Evolutionary conservation across 2,113 vertebrate genomes (phyloP).

Genomic region (Telmatochromis brachygnathus): DNA sequence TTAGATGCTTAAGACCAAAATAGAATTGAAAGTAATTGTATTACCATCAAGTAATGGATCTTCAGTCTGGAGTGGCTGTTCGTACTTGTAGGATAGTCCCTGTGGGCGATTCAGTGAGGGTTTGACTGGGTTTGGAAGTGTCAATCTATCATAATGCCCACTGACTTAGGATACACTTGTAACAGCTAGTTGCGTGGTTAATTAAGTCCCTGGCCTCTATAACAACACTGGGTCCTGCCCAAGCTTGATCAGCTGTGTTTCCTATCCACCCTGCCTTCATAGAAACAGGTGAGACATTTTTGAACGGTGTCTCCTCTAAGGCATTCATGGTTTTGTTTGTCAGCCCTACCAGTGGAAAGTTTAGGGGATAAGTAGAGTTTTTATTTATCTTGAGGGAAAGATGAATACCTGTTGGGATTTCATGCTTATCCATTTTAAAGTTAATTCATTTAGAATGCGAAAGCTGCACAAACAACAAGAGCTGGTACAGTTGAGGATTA

Average conservation of each 20-base stretch:
- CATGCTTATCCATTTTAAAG: background rate
- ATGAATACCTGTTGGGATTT: background rate
- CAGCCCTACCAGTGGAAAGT: background rate
- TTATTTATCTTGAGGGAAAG: background rate
- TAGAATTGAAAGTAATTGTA: slow-evolving; percentile 6
- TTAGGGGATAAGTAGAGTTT: background rate
- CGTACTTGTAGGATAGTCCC: slow-evolving; percentile 24
- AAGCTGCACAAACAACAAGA: background rate
- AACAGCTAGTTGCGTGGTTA: background rate
- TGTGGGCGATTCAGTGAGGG: slow-evolving; percentile 1
- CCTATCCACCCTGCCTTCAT: background rate
- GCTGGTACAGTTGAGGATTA: background rate
- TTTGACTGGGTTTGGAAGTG: slow-evolving; percentile 15
- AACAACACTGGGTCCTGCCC: slow-evolving; percentile 15
- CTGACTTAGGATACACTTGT: slow-evolving; percentile 13
- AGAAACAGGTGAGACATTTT: background rate
- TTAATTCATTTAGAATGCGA: background rate
- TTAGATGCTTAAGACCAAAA: slow-evolving; percentile 20
- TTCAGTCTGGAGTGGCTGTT: slow-evolving; percentile 8
- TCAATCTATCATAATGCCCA: slow-evolving; percentile 15
- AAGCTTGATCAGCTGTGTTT: slow-evolving; percentile 27
- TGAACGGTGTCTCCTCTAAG: background rate
- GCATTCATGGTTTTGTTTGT: background rate
- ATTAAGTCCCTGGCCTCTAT: background rate
- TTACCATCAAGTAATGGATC: background rate